phyloP scores from a whole-genome alignment of 2,888 invertebrate genomes.

The Trissolcus brochymenae region DNA sequence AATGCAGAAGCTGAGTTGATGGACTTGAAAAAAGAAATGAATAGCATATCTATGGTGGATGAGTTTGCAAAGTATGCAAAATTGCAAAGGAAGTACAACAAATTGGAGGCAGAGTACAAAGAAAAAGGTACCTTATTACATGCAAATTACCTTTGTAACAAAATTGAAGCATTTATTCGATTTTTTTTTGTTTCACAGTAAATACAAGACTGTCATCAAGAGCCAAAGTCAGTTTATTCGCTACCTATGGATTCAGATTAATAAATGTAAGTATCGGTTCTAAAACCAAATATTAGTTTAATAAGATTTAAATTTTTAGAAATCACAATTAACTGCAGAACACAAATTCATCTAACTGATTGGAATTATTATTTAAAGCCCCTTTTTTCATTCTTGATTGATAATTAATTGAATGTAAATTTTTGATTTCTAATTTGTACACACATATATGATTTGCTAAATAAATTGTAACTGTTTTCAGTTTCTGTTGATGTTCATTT shows the following conservation, averaged over 20 bases:
- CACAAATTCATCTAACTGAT: neutral
- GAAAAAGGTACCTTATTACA: conserved; percentile 63
- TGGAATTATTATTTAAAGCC: neutral
- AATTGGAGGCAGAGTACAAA: conserved; percentile 68
- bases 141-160: too few species aligned
- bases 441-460: neutral
- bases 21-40: conserved; percentile 69
- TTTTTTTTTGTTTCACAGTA: conserved; percentile 39
- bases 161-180: too few species aligned
- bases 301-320: too few species aligned
- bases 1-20: conserved; percentile 63
- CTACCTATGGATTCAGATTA: conserved; percentile 63
- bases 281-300: too few species aligned
- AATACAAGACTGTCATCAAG: conserved; percentile 37
- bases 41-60: conserved; percentile 72
- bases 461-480: conserved; percentile 25
- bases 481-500: conserved; percentile 61
- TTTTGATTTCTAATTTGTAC: neutral
- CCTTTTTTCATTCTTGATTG: neutral
- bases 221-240: conserved; percentile 25
- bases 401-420: neutral
- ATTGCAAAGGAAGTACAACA: conserved; percentile 72
- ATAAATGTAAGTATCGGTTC: conserved; percentile 66
- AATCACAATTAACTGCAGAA: neutral
- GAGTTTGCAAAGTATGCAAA: conserved; percentile 76